Evolutionary conservation across 2,113 vertebrate genomes (phyloP).

Genomic region (Tragulus kanchil): DNA sequence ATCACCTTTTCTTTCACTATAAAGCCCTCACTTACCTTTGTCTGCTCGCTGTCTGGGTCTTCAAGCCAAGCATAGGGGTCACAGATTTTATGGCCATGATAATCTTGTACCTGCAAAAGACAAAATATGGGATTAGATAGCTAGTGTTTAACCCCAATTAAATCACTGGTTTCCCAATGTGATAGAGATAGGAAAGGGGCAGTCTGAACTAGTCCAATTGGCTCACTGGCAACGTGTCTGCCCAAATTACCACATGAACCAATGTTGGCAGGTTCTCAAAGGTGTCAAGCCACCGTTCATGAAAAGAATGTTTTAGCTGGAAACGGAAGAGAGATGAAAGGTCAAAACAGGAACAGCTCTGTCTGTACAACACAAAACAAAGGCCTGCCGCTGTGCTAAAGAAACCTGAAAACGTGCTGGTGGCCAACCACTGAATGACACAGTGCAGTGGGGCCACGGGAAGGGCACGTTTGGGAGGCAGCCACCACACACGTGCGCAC

Average conservation of each 20-base stretch:
- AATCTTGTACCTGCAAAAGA: conserved; percentile 91
- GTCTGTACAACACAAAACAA: conserved; percentile 53
- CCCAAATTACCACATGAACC: conserved; percentile 62
- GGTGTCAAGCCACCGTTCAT: conserved; percentile 22
- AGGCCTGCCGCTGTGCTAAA: conserved; percentile 59
- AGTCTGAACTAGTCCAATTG: background rate
- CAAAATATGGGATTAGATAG: conserved; percentile 34
- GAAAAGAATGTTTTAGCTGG: conserved; percentile 68
- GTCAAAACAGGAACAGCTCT: conserved; percentile 29
- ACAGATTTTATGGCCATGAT: conserved; percentile 93
- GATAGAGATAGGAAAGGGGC: background rate
- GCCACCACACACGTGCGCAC: background rate
- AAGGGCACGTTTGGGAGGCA: background rate
- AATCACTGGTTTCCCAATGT: background rate
- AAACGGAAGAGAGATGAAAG: conserved; percentile 48
- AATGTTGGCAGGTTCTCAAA: conserved; percentile 69
- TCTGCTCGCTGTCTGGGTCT: conserved; percentile 97
- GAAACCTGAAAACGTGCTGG: conserved; percentile 44
- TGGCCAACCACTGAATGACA: background rate
- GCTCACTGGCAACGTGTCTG: conserved; percentile 27
- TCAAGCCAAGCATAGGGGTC: conserved; percentile 98
- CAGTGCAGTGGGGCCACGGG: background rate
- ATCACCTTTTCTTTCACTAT: background rate
- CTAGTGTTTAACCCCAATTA: background rate
- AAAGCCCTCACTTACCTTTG: conserved; percentile 90